Conservation (phyloP, 1,140 invertebrate species). For the Atta colombica region DNA sequence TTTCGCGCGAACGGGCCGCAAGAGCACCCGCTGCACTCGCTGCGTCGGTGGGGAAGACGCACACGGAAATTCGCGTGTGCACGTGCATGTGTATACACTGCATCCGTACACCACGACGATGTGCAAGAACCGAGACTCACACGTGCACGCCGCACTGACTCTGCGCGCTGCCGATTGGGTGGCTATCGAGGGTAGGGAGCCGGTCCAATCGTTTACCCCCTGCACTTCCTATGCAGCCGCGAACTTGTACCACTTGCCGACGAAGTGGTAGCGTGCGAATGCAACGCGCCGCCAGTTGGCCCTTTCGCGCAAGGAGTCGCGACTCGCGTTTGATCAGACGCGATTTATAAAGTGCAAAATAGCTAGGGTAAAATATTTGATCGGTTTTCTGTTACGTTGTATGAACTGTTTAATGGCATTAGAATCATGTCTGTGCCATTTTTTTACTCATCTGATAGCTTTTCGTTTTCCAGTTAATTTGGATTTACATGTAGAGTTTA, state of each 20-base stretch:
- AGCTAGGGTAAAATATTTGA: not conserved
- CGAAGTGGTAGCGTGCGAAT: conserved; percentile 45
- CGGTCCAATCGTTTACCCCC: conserved; percentile 42
- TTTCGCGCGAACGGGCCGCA: conserved; percentile 59
- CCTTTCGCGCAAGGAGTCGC: conserved; percentile 64
- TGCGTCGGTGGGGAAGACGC: conserved; percentile 60
- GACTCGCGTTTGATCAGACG: conserved; percentile 65
- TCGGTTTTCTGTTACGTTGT: not conserved
- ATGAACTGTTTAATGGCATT: not conserved
- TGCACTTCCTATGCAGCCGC: conserved; percentile 65
- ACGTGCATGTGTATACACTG: not conserved
- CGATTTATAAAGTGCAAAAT: not conserved
- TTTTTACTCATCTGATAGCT: too few species aligned
- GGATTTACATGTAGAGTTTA: too few species aligned
- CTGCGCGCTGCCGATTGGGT: conserved; percentile 73
- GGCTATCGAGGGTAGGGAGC: conserved; percentile 67
- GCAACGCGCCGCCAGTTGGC: conserved; percentile 26
- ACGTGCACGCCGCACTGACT: conserved; percentile 65
- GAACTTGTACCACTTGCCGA: conserved; percentile 44
- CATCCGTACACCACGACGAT: not conserved
- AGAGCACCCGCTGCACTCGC: conserved; percentile 54
- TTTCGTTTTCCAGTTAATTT: too few species aligned
- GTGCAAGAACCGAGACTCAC: not conserved
- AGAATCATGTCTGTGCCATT: too few species aligned
- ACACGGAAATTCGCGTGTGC: conserved; percentile 46